Conservation (phyloP, 2,113 vertebrate genomes). For the Rhegmatorhina hoffmannsi region DNA sequence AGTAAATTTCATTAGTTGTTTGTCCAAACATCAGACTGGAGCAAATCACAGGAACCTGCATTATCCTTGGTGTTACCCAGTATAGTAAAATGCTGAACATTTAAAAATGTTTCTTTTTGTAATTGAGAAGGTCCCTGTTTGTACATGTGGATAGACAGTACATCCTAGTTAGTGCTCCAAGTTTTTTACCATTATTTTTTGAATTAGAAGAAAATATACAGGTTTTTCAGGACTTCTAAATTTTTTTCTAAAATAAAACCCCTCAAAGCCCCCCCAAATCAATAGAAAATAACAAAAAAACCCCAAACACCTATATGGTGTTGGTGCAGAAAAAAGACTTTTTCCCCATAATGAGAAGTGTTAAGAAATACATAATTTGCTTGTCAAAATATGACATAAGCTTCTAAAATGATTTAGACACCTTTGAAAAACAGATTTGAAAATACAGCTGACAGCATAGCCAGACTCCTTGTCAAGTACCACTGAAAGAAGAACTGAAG, state of each 20-base stretch:
- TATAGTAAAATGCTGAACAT: neutral
- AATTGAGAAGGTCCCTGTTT: neutral
- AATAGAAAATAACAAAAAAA: neutral
- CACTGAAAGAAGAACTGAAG: neutral
- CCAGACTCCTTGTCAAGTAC: neutral
- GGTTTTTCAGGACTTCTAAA: neutral
- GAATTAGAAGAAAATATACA: neutral
- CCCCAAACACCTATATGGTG: fast-evolving
- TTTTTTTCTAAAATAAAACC: neutral
- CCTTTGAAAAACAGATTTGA: neutral
- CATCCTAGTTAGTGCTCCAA: neutral
- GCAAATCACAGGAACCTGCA: neutral
- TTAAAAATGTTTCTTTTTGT: neutral
- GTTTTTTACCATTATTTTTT: neutral
- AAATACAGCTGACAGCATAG: neutral
- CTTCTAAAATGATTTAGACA: neutral
- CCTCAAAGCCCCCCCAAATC: fast-evolving
- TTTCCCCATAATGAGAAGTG: neutral
- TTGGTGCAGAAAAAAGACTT: fast-evolving
- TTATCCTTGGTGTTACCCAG: neutral
- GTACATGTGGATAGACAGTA: neutral
- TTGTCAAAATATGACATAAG: neutral
- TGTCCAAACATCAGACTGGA: neutral
- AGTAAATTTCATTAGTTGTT: neutral
- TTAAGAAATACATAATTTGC: neutral